Percentiles rank a stretch among this genome's conserved stretches.
These are phyloP conservation scores for Liparis tanakae DNA, from an alignment of 2,797 vertebrate species.

Conservation along the genomic window DNA sequence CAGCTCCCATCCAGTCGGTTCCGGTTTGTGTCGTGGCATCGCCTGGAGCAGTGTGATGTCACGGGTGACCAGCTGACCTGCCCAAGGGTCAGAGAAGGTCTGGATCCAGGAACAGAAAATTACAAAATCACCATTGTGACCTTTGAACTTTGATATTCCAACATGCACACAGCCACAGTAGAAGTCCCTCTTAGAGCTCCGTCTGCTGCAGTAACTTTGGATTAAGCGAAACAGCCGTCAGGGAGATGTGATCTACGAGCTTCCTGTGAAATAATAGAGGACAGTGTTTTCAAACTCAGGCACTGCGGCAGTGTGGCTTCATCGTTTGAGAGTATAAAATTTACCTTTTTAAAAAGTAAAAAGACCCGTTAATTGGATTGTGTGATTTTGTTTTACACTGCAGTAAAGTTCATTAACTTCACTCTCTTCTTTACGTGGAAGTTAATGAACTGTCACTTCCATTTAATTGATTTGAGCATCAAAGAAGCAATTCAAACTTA, in stretches of 20 bases:
- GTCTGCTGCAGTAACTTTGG: conserved; percentile 2
- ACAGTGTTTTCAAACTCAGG: not conserved
- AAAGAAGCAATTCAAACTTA: not conserved
- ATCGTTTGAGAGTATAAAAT: not conserved
- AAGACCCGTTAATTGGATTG: not conserved
- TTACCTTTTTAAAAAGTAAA: not conserved
- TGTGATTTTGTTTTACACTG: not conserved
- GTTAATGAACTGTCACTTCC: not conserved
- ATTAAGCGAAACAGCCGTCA: not conserved
- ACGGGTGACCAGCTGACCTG: conserved; percentile 90
- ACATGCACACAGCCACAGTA: not conserved
- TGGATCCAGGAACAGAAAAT: conserved; percentile 31
- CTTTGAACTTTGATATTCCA: not conserved
- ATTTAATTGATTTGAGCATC: not conserved
- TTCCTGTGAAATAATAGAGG: not conserved
- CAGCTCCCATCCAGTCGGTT: conserved; percentile 92
- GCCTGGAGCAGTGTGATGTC: conserved; percentile 87
- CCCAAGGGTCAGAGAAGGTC: conserved; percentile 94
- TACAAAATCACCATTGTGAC: not conserved
- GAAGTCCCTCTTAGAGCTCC: not conserved
- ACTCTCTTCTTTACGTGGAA: not conserved
- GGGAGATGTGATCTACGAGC: not conserved
- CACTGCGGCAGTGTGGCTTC: not conserved
- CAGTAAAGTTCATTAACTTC: not conserved
- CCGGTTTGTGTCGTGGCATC: conserved; percentile 88